Evolutionary conservation across 2,797 vertebrate genomes (phyloP), one percentile per base, ranked within the genome.

Genomic region (Vespertilio murinus): DNA sequence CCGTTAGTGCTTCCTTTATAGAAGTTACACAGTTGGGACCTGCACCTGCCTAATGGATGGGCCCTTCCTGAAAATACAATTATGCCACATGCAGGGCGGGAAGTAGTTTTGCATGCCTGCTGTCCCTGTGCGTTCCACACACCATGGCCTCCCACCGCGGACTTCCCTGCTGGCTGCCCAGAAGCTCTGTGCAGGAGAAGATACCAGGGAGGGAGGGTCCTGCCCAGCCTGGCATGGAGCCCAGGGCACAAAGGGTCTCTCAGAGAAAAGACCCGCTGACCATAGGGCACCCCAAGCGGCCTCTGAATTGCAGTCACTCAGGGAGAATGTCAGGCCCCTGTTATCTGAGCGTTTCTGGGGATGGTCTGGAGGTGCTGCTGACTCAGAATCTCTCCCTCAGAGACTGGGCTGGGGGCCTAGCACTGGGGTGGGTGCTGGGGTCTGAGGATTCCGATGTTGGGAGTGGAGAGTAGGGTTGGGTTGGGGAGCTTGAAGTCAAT

Each of bases 31-130:
- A 83, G 93, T 96, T 67, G 94, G 96, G 92, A 97, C 81, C 5
- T 52, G 88, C 95, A 97, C 91, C 96, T 96, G 93, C 81, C 85
- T 93, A 96, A 95, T 84, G 96, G 94, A 96, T 88, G 30, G 52
- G 83, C 95, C 95, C 88, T 97, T 95, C 91, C 94, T 95, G 92
- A 96, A 97, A 97, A 97, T 35, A 97, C 97, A 97, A 96, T 98
- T 97, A 98, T 71, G 92, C 97, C 97, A 56, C 98, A 98, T 35
- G 97, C 97, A 93, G 97, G 75, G 97, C 93, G 35, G 95, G 95
- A 96, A 95, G 96, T 86, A 73, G 67, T 81, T 96, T 88, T 88
- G 91, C 75, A 83, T 33, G 95, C 95, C 71, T n/a, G 82, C 96
- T 91, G 90, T 96, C 93, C 56, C 81, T 33, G 86, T 73, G 1